phyloP scores from a whole-genome alignment of 1,140 invertebrate genomes.

The Fopius arisanus region DNA sequence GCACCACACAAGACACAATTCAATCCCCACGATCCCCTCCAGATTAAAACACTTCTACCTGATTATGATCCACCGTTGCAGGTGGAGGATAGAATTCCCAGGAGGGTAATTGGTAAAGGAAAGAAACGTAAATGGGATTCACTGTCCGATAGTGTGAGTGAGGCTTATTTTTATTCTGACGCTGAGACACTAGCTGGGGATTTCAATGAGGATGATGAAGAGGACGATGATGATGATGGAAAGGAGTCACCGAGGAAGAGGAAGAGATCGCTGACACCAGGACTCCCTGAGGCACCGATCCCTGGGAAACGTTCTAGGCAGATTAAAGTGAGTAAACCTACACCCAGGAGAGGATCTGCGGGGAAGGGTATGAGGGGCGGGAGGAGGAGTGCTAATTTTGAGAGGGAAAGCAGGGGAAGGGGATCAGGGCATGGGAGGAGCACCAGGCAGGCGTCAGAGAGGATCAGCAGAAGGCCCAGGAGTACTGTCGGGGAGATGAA shows the following conservation, averaged over 20 bases:
- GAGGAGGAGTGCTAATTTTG: background rate
- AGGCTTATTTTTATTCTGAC: background rate
- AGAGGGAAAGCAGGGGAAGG: too few relatives aligned
- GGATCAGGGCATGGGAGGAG: too few relatives aligned
- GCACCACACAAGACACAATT: conserved; percentile 76
- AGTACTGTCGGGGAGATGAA: too few relatives aligned
- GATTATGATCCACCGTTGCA: conserved; percentile 62
- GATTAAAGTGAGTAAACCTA: background rate
- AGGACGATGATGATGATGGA: background rate
- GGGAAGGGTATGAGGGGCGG: background rate
- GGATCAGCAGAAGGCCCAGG: too few relatives aligned
- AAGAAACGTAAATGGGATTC: background rate
- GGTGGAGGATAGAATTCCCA: background rate
- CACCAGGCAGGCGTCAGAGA: too few relatives aligned
- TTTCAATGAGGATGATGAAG: too few relatives aligned
- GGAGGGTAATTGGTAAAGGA: background rate
- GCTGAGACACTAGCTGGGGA: background rate
- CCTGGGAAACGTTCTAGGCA: background rate
- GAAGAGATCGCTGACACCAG: background rate
- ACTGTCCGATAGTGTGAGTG: background rate
- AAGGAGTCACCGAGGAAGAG: background rate
- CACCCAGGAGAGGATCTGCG: background rate
- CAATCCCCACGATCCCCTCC: conserved; percentile 73
- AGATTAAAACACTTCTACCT: conserved; percentile 75
- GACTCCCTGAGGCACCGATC: background rate